These are phyloP conservation scores for Spialia ferax DNA, from an alignment of 2,888 invertebrate species.

Conservation along the genomic window DNA sequence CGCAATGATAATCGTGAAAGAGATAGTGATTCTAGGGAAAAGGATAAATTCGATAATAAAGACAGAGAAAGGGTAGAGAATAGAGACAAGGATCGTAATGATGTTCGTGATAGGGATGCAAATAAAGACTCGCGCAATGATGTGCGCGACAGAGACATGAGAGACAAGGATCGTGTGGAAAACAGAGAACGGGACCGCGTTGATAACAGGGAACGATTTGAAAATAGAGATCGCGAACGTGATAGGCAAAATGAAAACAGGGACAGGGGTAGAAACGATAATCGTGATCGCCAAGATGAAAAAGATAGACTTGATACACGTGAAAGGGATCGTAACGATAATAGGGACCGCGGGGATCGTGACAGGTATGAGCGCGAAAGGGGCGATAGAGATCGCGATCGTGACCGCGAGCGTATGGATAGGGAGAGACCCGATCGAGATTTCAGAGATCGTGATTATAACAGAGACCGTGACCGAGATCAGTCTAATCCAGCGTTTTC, in stretches of 20 bases:
- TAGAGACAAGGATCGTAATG: conserved; percentile 55
- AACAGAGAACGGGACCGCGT: conserved; percentile 48
- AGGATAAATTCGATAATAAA: conserved; percentile 62
- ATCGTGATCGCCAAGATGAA: conserved; percentile 56
- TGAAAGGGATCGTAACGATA: conserved; percentile 64
- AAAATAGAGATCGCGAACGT: conserved; percentile 62
- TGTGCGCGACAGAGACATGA: conserved; percentile 54
- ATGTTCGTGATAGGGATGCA: conserved; percentile 56
- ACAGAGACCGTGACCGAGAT: conserved; percentile 79
- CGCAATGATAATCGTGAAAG: conserved; percentile 59
- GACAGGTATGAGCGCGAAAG: conserved; percentile 63
- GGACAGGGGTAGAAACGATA: conserved; percentile 51
- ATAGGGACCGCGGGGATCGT: no score
- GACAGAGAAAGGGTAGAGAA: conserved; percentile 63
- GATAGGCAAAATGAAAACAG: conserved; percentile 54
- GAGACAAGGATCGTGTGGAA: conserved; percentile 55
- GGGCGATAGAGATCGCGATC: conserved; percentile 49
- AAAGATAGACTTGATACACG: conserved; percentile 59
- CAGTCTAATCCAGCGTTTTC: conserved; percentile 89
- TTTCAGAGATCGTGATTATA: conserved; percentile 54
- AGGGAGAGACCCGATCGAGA: conserved; percentile 59
- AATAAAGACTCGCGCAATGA: conserved; percentile 59
- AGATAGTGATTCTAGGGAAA: conserved; percentile 59
- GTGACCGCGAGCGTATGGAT: conserved; percentile 57
- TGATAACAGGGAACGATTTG: conserved; percentile 50